Percentiles rank a stretch among this genome's conserved stretches.
phyloP scores from a whole-genome alignment of 2,113 vertebrate genomes.

The Periophthalmodon schlosseri region DNA sequence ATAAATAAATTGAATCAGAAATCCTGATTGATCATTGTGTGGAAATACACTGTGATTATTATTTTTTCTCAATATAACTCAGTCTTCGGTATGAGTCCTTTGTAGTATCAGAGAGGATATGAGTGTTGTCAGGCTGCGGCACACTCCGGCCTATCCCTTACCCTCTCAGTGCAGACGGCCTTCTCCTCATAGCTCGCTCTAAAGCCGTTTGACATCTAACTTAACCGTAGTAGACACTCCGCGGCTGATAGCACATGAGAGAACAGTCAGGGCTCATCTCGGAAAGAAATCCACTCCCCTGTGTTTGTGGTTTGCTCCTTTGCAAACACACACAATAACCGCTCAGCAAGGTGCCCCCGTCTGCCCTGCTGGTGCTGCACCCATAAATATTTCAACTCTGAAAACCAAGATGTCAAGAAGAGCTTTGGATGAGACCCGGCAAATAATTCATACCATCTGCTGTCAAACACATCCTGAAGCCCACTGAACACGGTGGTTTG shows the following conservation, averaged over 20 bases:
- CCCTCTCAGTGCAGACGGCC: constrained; percentile 42
- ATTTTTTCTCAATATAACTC: background rate
- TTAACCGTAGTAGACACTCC: constrained; percentile 64
- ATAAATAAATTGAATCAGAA: no score
- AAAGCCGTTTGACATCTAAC: constrained; percentile 67
- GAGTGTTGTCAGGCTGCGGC: constrained; percentile 39
- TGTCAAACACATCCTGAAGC: constrained; percentile 47
- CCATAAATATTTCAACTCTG: constrained; percentile 68
- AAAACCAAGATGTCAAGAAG: constrained; percentile 53
- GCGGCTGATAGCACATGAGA: constrained; percentile 61
- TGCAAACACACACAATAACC: constrained; percentile 53
- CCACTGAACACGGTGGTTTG: constrained; percentile 22
- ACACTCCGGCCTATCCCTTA: constrained; percentile 59
- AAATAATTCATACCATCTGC: constrained; percentile 71
- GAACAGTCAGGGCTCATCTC: constrained; percentile 54
- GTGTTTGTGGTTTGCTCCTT: constrained; percentile 59
- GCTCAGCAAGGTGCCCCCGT: constrained; percentile 25
- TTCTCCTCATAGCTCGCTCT: constrained; percentile 44
- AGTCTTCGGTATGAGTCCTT: constrained; percentile 32
- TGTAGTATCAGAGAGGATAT: constrained; percentile 41
- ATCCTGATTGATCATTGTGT: background rate
- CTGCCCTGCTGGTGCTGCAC: constrained; percentile 25
- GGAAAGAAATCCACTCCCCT: constrained; percentile 43
- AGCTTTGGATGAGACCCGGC: constrained; percentile 43
- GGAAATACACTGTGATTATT: background rate